A percentile compares a stretch with the other conserved stretches of the same genome.
Conservation (phyloP, 2,888 invertebrate genomes). For the Idaea biselata region DNA sequence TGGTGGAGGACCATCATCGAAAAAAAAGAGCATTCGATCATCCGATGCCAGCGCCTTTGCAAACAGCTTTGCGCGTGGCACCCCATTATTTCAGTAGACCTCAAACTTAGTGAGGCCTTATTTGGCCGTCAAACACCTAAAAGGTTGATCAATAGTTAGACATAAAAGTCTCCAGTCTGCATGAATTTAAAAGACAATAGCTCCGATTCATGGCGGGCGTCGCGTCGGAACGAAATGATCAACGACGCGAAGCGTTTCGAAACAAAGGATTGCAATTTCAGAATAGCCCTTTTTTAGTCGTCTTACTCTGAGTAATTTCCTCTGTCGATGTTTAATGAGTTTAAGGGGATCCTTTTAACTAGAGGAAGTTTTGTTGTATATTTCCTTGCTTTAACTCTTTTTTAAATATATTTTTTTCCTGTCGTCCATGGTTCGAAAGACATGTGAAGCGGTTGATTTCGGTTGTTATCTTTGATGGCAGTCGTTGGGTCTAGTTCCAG, state of each 20-base stretch:
- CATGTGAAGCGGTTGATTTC: too few relatives aligned
- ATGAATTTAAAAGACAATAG: constrained; percentile 15
- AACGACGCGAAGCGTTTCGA: constrained; percentile 27
- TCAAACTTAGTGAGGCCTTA: too few relatives aligned
- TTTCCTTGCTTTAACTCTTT: neutral
- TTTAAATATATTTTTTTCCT: neutral
- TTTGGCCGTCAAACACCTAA: too few relatives aligned
- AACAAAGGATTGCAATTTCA: constrained; percentile 51
- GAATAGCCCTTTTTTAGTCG: constrained; percentile 33
- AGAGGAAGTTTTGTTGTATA: constrained; percentile 2
- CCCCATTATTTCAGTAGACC: too few relatives aligned
- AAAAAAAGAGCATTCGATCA: too few relatives aligned
- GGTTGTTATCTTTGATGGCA: too few relatives aligned
- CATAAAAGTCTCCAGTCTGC: neutral
- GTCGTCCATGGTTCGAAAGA: too few relatives aligned
- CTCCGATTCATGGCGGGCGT: constrained; percentile 4
- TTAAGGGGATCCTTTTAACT: neutral
- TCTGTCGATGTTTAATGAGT: constrained; percentile 36
- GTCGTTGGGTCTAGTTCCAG: too few relatives aligned
- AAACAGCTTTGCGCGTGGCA: too few relatives aligned
- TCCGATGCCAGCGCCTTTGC: too few relatives aligned
- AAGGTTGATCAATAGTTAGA: neutral
- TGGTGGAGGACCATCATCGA: too few relatives aligned
- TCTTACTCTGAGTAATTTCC: constrained; percentile 34
- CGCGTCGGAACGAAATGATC: constrained; percentile 45